Evolutionary conservation across 2,797 vertebrate genomes (phyloP), one percentile per base, ranked within the genome.

Genomic region (Rhinella marina): DNA sequence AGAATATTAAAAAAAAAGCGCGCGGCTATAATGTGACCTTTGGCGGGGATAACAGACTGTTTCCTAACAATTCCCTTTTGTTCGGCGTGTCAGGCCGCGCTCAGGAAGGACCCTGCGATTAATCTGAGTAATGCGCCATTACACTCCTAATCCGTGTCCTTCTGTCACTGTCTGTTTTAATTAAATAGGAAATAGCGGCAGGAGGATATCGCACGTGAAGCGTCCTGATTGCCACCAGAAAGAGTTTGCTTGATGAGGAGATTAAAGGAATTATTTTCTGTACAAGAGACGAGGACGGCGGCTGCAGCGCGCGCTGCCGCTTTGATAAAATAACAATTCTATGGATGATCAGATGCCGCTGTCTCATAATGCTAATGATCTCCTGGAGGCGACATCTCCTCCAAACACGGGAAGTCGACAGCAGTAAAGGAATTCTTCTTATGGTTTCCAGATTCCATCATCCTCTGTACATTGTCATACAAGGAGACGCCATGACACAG

Each of bases 91-190:
- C 93, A 94, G 92, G 94, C 94, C 94, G 97, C 97, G 96, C 93
- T 94, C 93, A 93, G 94, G 96, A 94, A 96, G 94, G 95, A 96
- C 93, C 93, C 95, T 94, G 94, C 91, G 95, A 97, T 97, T 97
- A 97, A 97, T 97, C 95, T 94, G 95, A 96, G 95, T 96, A 96
- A 97, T 95, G 94, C 96, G 95, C 97, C 95, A 96, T 96, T 97
- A 95, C 93, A 88, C 94, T 91, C 91, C 93, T 97, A 97, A 98
- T 97, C 96, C 96, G 94, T 95, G 96, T 95, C 95, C 96, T 95
- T 97, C 96, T 96, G 96, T 96, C 96, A 96, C 93, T 96, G 96
- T 96, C 96, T 94, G 94, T 96, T 97, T 97, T 97, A 97, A 98
- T 98, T 96, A 97, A 97, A 97, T 94, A 94, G 97, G 96, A 95